A percentile compares a stretch with the other conserved stretches of the same genome.
These are phyloP conservation scores for Hermaeophaga mercurialis DNA, from an alignment of 2,888 invertebrate species.

Conservation along the genomic window DNA sequence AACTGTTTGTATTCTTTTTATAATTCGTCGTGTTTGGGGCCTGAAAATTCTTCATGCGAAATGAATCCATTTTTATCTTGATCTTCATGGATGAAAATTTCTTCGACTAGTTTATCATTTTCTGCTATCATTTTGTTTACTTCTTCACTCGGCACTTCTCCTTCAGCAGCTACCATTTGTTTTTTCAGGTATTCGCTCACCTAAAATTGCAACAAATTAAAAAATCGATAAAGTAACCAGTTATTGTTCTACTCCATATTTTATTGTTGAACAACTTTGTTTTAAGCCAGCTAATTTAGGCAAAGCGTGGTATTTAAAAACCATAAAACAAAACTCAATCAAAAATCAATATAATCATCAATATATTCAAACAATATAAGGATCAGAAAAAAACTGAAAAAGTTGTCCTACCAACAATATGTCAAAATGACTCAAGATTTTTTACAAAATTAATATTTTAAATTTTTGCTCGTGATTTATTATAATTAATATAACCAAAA, in stretches of 20 bases:
- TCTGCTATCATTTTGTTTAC: slow-evolving; percentile 83
- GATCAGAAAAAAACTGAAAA: not conserved
- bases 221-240: slow-evolving; percentile 1
- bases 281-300: too few relatives aligned
- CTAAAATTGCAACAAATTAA: slow-evolving; percentile 64
- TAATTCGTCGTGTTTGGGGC: slow-evolving; percentile 96
- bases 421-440: not conserved
- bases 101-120: slow-evolving; percentile 92
- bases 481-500: too few relatives aligned
- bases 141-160: slow-evolving; percentile 74
- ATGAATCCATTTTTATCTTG: slow-evolving; percentile 96
- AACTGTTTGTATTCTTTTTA: slow-evolving; percentile 56
- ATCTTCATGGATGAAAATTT: slow-evolving; percentile 97
- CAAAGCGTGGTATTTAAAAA: too few relatives aligned
- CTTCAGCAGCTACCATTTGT: slow-evolving; percentile 85
- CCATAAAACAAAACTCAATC: too few relatives aligned
- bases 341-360: too few relatives aligned
- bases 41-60: slow-evolving; percentile 94
- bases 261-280: not conserved
- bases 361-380: too few relatives aligned
- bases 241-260: slow-evolving; percentile 4
- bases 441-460: not conserved
- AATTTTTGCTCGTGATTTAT: too few relatives aligned
- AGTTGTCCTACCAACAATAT: not conserved
- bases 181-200: slow-evolving; percentile 91